Evolutionary conservation across 1,140 invertebrate species (phyloP).

Genomic region (Leptoteleia sp.): DNA sequence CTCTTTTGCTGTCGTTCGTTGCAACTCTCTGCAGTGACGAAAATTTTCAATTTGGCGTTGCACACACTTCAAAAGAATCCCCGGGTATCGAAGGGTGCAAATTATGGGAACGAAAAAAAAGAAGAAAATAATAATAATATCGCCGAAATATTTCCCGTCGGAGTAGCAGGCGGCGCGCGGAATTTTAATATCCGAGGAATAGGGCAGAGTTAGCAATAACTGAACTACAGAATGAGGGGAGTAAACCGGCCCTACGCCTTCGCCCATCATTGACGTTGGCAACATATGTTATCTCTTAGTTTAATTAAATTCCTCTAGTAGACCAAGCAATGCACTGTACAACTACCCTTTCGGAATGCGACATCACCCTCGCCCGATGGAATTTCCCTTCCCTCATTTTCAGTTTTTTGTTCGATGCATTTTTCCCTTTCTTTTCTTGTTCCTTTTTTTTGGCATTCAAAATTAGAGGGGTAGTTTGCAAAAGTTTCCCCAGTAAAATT

Average conservation of each 20-base stretch:
- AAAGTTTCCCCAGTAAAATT: no score
- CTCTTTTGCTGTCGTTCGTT: no score
- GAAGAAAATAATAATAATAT: constrained; percentile 66
- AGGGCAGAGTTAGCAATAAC: constrained; percentile 78
- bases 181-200: constrained; percentile 80
- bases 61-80: constrained; percentile 37
- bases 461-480: no score
- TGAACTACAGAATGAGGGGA: constrained; percentile 69
- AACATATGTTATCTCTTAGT: constrained; percentile 83
- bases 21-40: no score
- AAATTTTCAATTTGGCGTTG: background rate
- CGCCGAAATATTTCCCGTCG: constrained; percentile 61
- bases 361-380: constrained; percentile 64
- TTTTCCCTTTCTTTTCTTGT: no score
- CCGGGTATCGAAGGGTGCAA: constrained; percentile 35
- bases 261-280: constrained; percentile 70
- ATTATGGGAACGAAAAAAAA: no score
- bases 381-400: constrained; percentile 5
- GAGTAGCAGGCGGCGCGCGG: constrained; percentile 78
- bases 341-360: constrained; percentile 75
- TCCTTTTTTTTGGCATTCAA: no score
- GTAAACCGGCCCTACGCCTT: constrained; percentile 68
- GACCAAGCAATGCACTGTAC: constrained; percentile 69
- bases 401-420: constrained; percentile 35
- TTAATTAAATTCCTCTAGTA: constrained; percentile 82